Percentiles rank a stretch among this genome's conserved stretches.
Conservation (phyloP, 1,140 invertebrate genomes). For the Macrosteles quadrilineatus region DNA sequence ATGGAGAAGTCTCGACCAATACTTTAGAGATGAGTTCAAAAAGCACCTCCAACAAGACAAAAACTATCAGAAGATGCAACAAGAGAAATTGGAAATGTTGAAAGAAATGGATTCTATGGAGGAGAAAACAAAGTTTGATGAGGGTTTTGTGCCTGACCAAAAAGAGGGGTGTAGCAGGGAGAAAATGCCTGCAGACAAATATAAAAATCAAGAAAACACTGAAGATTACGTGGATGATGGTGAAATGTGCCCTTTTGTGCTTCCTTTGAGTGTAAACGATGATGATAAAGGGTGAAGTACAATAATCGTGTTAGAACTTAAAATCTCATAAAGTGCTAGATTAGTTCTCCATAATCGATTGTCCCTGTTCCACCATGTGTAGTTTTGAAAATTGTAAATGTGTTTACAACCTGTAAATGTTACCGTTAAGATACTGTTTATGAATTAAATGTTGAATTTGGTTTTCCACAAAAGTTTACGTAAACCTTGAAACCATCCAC, state of each 20-base stretch:
- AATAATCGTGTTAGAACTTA: too few relatives aligned
- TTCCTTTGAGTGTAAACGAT: not conserved
- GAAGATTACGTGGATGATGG: conserved; percentile 2
- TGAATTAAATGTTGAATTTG: too few relatives aligned
- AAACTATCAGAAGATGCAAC: not conserved
- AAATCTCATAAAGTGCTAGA: too few relatives aligned
- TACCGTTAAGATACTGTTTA: too few relatives aligned
- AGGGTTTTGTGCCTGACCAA: not conserved
- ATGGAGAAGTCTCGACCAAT: conserved; percentile 28
- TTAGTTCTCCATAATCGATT: too few relatives aligned
- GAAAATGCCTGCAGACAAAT: conserved; percentile 1
- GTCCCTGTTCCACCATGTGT: too few relatives aligned
- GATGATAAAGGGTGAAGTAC: not conserved
- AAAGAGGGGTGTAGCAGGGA: not conserved
- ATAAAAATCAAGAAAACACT: not conserved
- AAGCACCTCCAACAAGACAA: conserved; percentile 25
- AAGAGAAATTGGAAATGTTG: too few relatives aligned
- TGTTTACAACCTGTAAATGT: too few relatives aligned
- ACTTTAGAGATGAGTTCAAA: conserved; percentile 35
- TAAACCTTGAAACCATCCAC: too few relatives aligned
- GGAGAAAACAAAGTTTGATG: not conserved
- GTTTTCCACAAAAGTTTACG: too few relatives aligned
- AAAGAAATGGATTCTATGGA: not conserved
- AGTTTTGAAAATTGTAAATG: too few relatives aligned
- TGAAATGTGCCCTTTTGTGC: conserved; percentile 7